A percentile compares a stretch with the other conserved stretches of the same genome.
Evolutionary conservation across 2,888 invertebrate genomes (phyloP).

Genomic region (Eupithecia insigniata): DNA sequence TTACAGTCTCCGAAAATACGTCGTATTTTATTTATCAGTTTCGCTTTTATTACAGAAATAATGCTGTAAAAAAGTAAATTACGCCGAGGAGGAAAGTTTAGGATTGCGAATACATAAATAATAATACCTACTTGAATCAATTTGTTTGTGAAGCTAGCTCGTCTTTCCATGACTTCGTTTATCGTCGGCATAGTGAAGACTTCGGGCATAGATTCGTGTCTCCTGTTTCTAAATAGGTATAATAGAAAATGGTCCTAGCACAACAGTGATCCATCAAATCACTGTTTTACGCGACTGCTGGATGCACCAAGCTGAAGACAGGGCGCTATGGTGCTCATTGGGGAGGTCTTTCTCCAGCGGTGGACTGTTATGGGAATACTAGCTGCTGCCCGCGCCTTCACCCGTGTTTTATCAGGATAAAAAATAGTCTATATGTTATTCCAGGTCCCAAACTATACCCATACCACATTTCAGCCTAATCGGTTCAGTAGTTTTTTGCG

Average conservation of each 20-base stretch:
- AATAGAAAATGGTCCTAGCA: neutral
- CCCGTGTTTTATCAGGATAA: no score
- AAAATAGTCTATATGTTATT: no score
- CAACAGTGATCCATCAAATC: neutral
- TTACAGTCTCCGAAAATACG: conserved; percentile 52
- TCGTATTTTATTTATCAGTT: conserved; percentile 53
- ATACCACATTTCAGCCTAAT: no score
- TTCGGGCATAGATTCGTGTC: no score
- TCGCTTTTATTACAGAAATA: conserved; percentile 47
- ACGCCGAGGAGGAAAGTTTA: conserved; percentile 40
- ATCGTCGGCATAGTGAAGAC: neutral
- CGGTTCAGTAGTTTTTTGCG: no score
- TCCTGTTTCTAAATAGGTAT: neutral
- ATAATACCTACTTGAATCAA: conserved; percentile 22
- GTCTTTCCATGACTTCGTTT: neutral
- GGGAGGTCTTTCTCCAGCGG: no score
- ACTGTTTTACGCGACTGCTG: no score
- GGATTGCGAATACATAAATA: conserved; percentile 43
- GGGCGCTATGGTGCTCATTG: no score
- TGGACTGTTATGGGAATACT: no score
- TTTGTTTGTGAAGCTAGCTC: conserved; percentile 4
- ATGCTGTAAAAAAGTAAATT: conserved; percentile 45
- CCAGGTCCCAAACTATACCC: no score
- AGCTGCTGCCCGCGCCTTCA: no score
- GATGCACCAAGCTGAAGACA: no score